Evolutionary conservation across 2,888 invertebrate genomes (phyloP), one percentile per base, ranked within the genome.

Genomic region (Drymonia ruficornis): DNA sequence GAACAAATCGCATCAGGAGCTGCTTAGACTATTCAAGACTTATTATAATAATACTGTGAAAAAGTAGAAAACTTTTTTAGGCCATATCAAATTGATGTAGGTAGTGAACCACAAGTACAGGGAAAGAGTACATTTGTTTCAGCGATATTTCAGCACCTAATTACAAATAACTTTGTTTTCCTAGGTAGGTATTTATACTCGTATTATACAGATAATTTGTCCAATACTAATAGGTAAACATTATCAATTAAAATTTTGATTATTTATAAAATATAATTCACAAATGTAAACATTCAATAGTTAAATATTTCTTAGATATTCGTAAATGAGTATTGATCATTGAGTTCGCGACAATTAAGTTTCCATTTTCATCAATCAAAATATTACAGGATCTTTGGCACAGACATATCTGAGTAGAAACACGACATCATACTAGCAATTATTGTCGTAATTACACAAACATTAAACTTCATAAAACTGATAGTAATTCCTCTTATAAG

Each of bases 1-100:
- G 45, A 45, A 45, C 28, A 45, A 45, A 28, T 7, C n/a, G 1
- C 8, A 45, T 2, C 23, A 44, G 16, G 57, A 57, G 49, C 49
- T 59, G 54, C 55, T 59, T 73, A 74, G 48, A 45, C 53, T 66
- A 71, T 23, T 40, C 50, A 58, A 69, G 50, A 68, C 75, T 76
- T 78, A 80, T 45, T 59, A 69, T 80, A 81, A 74, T 83, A 84
- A 84, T 81, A 86, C 83, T 83, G 80, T 87, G 82, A 78, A 87
- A 83, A 87, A 83, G 82, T 89, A 85, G 78, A 86, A 86, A 87
- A 77, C 55, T 56, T 53, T 56, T 53, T 59, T 71, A 73, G 67
- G 67, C 62, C 70, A 47, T 56, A 56, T 44, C 46, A 50, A 55
- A 59, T 48, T 56, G 50, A 59, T 59, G 55, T 53, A 45, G 47